These are phyloP conservation scores for Coleophora deauratella DNA, from an alignment of 2,888 invertebrate species.

Conservation along the genomic window DNA sequence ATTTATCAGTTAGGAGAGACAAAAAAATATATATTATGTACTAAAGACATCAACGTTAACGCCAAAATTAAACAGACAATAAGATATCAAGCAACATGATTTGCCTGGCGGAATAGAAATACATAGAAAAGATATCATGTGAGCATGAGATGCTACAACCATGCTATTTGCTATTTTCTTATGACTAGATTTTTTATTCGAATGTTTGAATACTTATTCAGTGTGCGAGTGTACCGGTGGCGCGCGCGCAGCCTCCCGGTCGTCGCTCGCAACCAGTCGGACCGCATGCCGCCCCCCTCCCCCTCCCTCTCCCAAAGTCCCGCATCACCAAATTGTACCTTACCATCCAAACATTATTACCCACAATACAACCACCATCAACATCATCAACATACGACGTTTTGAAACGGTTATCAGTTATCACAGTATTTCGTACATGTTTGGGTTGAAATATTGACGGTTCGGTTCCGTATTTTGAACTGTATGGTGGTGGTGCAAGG, in stretches of 20 bases:
- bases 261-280: conserved; percentile 71
- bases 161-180: no score
- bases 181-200: conserved; percentile 31
- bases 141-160: no score
- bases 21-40: no score
- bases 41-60: no score
- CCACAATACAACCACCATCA: conserved; percentile 27
- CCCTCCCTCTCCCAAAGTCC: conserved; percentile 50
- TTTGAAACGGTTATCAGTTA: conserved; percentile 21
- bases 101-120: no score
- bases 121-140: no score
- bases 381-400: conserved; percentile 23
- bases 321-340: not conserved
- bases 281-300: conserved; percentile 47
- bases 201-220: no score
- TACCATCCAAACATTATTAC: conserved; percentile 38
- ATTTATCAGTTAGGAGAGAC: no score
- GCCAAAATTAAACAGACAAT: no score
- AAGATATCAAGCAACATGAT: no score
- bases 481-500: conserved; percentile 36
- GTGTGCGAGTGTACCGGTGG: conserved; percentile 45
- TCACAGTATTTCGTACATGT: conserved; percentile 58
- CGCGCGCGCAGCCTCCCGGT: conserved; percentile 68
- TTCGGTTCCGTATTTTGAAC: conserved; percentile 25
- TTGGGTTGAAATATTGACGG: conserved; percentile 58